Base-by-base conservation (phyloP, 2,113 vertebrate genomes). In the Picathartes gymnocephalus region DNA sequence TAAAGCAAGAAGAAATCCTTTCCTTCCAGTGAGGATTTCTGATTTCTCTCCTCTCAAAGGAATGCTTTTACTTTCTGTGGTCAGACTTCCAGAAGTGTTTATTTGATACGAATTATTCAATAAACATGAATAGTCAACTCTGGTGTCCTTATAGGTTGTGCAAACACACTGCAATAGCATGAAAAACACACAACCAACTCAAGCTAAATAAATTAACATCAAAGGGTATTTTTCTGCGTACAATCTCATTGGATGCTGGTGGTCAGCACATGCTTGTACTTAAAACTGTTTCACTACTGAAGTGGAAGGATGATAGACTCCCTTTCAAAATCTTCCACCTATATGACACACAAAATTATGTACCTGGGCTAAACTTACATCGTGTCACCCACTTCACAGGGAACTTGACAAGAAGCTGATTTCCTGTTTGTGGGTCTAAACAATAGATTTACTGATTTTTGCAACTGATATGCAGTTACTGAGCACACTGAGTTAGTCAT, bases 41-140 rank as follows among this genome's bases (percentile, higher is more conserved):
- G 53, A 73, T 81, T 69, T 88, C 37, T 53, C 23, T 20, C 30
- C 39, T 87, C 54, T 70, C 71, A 93, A 90, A 80, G 8, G 57
- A 92, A 92, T 82, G 90, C 69, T 85, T 90, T 94, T 78, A 48
- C 39, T 84, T 92, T 81, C 39, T 60, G 8, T 86, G 24, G 51
- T 81, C 28, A 84, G 65, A 72, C 50, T 81, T 71, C 13, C 27
- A 10, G 65, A 88, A 88, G 54, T 88, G 84, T 91, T 94, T 73
- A 73, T 57, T 86, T 92, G 37, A 72, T 72, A 94, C 81, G 35
- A 92, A 51, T 57, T 37, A 83, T 62, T 93, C 90, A 97, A 96
- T 95, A 97, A 97, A 96, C 48, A 81, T 87, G 33, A 93, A 56
- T 6, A 82, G 64, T 86, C 64, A 87, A 50, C 33, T 89, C 71